Evolutionary conservation across 35 echinoderm and acorn worm genomes (phyloP), one percentile per base, ranked within the genome.

Genomic region (Lytechinus variegatus): DNA sequence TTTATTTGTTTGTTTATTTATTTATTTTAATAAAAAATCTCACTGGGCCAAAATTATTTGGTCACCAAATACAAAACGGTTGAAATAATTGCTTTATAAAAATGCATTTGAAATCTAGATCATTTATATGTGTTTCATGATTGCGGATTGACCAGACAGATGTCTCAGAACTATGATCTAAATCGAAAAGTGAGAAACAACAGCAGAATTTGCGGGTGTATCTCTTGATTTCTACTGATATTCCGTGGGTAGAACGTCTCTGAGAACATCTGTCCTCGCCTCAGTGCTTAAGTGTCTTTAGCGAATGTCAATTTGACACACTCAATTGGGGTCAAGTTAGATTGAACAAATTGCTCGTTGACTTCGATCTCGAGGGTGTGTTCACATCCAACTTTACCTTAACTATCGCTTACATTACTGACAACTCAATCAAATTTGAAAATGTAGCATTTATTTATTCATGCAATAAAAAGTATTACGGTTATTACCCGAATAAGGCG

Each of bases 261-360:
- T 19, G 19, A 8, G n/a, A n/a, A 79, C 66, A 79, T 79, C 66
- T 79, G 66, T 79, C 66, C 14, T 79, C 66, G 24, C 66, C 19
- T 79, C 66, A 79, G n/a, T 24, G 4, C 66, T 79, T 19, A 79
- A 79, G 19, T 79, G 66, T 24, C 12, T 79, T 79, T 16, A 16
- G 19, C 19, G 19, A 79, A 79, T 79, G 66, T 79, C 66, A 79
- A 79, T 79, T 79, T 79, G 66, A 79, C 66, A 79, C 66, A 24
- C 66, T 79, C 19, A 24, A 79, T 79, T 79, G 66, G 66, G 66
- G 66, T 79, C 66, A 79, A 79, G 66, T 79, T 79, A 79, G 66
- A 79, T 79, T 14, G 2, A 24, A 79, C 66, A 79, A 79, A 79
- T 79, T 79, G 66, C 66, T 79, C 19, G 66, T 79, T 79, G 16